Base-by-base conservation (phyloP, 2,888 invertebrate species). In the Caenorhabditis sp. region DNA sequence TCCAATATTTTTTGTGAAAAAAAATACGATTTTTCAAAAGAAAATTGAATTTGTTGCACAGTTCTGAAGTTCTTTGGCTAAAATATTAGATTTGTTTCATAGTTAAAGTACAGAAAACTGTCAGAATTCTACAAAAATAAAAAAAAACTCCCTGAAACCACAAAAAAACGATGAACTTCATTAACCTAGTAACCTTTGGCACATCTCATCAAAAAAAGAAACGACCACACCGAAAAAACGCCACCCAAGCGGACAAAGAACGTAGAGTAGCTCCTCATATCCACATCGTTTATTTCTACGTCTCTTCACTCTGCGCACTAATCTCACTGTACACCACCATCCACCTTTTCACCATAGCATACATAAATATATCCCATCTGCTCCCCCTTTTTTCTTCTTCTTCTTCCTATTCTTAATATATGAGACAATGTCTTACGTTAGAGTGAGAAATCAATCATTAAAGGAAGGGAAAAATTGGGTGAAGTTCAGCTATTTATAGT, bases 211-310 rank as follows among this genome's bases (percentile, higher is more conserved):
- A 43, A 7, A 17, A 43, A 43, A 43, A 43, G 10, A 17, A 36
- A 36, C 5, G 10, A 36, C 10, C n/a, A n/a, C 36, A 36, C 36
- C 36, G 7, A 36, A 14, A 43, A 43, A 43, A 43, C 43, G 43
- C 43, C 43, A 43, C 43, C 43, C 43, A 43, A 43, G 43, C 43
- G 43, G 43, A 43, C 43, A 43, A 43, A 43, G 43, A 43, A 43
- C 43, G 17, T 14, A 43, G 43, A 43, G 43, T 43, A 43, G 17
- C 5, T 43, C 43, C 43, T 43, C 31, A 31, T 31, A 31, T 31
- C 31, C 31, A 31, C 31, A 31, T 31, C 31, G 31, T 31, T 31
- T 31, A 31, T 31, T 31, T 31, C 43, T 43, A 7, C 17, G 12
- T 43, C 43, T 43, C 43, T 43, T 17, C 12, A 43, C 43, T 14